Conservation (phyloP, 2,113 vertebrate species). For the Gallinago jamesoni region DNA sequence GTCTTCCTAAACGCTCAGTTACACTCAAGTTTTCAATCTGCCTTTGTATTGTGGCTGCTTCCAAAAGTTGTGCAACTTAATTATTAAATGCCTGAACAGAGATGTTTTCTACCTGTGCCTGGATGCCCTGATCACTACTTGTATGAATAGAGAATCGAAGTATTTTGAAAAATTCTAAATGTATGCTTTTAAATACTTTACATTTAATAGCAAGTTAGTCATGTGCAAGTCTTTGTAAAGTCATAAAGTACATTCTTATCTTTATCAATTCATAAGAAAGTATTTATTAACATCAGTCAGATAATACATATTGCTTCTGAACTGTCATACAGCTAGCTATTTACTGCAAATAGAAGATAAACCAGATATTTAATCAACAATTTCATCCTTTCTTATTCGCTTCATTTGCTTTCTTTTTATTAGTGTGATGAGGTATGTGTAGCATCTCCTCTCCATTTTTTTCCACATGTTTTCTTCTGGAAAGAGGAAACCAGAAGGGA, state of each 20-base stretch:
- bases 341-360: neutral
- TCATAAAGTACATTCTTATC: neutral
- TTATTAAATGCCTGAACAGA: neutral
- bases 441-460: neutral
- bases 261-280: neutral
- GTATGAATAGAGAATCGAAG: neutral
- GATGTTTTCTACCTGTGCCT: rapidly evolving
- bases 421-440: neutral
- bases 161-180: neutral
- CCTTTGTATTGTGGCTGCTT: neutral
- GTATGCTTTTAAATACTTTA: neutral
- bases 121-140: neutral
- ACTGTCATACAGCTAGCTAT: neutral
- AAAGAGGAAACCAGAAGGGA: neutral
- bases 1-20: neutral
- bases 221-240: neutral
- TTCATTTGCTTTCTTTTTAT: neutral
- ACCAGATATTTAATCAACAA: neutral
- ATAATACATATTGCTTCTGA: neutral
- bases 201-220: neutral
- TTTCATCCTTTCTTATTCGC: neutral
- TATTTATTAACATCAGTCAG: neutral
- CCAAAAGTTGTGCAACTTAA: neutral
- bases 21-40: neutral
- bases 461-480: neutral